Conservation (phyloP, 2,797 vertebrate genomes). For the Microhierax caerulescens region DNA sequence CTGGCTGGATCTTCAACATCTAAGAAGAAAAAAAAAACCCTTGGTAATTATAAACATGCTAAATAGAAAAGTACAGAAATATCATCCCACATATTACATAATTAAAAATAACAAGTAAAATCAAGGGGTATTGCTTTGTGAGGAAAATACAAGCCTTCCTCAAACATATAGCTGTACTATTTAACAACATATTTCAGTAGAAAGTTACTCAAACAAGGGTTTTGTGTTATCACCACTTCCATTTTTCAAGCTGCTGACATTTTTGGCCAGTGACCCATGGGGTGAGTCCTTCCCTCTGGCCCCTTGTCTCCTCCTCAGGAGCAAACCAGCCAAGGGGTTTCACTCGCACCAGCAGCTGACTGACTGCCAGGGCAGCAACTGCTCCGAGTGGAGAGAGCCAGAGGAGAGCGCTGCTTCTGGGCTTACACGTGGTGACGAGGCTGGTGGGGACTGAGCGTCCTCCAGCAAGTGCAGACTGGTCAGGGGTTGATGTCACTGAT, state of each 20-base stretch:
- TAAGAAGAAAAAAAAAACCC: neutral
- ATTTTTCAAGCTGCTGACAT: neutral
- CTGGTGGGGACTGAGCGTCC: neutral
- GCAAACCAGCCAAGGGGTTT: neutral
- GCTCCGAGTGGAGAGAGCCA: accelerated
- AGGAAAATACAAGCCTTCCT: neutral
- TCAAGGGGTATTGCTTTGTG: neutral
- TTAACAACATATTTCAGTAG: neutral
- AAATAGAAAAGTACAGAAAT: neutral
- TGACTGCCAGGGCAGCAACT: accelerated
- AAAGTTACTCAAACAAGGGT: neutral
- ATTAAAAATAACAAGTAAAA: neutral
- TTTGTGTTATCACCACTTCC: neutral
- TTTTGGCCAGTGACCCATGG: neutral
- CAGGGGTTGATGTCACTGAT: neutral
- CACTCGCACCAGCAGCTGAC: neutral
- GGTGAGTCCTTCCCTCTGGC: neutral
- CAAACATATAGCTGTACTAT: neutral
- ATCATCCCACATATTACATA: neutral
- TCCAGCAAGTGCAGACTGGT: neutral
- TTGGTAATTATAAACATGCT: neutral
- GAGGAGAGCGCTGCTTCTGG: neutral
- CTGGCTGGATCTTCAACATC: neutral
- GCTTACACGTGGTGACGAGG: too few species aligned
- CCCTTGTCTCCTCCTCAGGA: neutral